Base-by-base conservation (phyloP, 1,140 invertebrate species). In the Acromyrmex heyeri region DNA sequence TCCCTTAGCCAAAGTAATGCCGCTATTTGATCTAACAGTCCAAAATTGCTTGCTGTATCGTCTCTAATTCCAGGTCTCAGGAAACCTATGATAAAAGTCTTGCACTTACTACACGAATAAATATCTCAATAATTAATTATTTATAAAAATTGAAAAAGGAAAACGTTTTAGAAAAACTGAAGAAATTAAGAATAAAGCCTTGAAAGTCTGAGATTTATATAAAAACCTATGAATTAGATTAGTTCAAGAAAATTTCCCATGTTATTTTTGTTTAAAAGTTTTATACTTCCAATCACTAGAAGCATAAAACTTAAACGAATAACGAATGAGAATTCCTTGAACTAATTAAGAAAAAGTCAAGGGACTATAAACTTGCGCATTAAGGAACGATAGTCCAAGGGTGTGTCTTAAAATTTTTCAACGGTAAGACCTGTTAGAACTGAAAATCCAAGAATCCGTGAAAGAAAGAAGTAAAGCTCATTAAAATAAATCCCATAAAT, bases 1-100 rank as follows among this genome's bases (percentile, higher is more conserved):
- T 98, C 97, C 92, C 97, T 97, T 53, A 99, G 96, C 98, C 98
- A 99, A 86, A 98, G 96, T 16, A 99, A 94, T 0, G 98, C 98
- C 0, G 98, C 98, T 86, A 98, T 96, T 95, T 98, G 98, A 95
- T 99, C 98, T 18, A 98, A 95, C 10, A 99, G 95, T 0, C 98
- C 99, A 92, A 98, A 99, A 96, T 99, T 98, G 85, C 98, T 97
- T 62, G 97, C 96, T 0, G 96, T 96, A 55, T 97, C 96, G 44
- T 97, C 97, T 67, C 96, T 96, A 7, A 96, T 96, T 44, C 97
- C 97, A 1, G 97, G 97, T 91, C 97, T 97, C 90, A 98, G 95
- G 89, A 98, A 98, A 48, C 98, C 98, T 98, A 90, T 21, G 44
- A 67, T 4, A 24, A 55, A 65, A 83, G 14, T 65, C 2, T 44